Conservation (phyloP, 2,888 invertebrate species). For the Nysson spinosus region DNA sequence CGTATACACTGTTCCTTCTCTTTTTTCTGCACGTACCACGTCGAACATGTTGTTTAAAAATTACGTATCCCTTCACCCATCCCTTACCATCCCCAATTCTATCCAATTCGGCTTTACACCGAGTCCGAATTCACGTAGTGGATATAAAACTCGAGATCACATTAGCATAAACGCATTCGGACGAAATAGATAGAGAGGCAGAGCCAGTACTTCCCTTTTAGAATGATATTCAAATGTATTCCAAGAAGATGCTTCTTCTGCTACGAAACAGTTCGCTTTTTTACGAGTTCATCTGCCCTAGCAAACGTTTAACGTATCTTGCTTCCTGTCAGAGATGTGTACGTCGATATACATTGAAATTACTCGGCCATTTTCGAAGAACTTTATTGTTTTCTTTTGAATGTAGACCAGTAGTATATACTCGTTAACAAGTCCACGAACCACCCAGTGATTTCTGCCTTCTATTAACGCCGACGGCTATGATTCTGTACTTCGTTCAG, state of each 20-base stretch:
- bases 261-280: slow-evolving; percentile 44
- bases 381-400: slow-evolving; percentile 5
- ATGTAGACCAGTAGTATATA: slow-evolving; percentile 1
- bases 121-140: slow-evolving; percentile 29
- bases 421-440: too few species aligned
- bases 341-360: slow-evolving; percentile 23
- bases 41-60: too few species aligned
- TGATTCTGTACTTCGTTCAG: too few species aligned
- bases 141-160: slow-evolving; percentile 20
- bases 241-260: slow-evolving; percentile 50
- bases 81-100: too few species aligned
- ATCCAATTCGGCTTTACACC: too few species aligned
- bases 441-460: too few species aligned
- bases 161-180: slow-evolving; percentile 61
- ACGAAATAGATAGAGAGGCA: slow-evolving; percentile 35
- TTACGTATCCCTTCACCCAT: too few species aligned
- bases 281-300: slow-evolving; percentile 60
- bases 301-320: slow-evolving; percentile 22
- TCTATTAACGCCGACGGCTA: too few species aligned
- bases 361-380: slow-evolving; percentile 29
- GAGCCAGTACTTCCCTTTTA: slow-evolving; percentile 3
- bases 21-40: too few species aligned
- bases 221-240: slow-evolving; percentile 68
- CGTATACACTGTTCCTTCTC: neutral
- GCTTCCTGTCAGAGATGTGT: slow-evolving; percentile 1